Evolutionary conservation across 2,888 invertebrate genomes (phyloP).

Genomic region (Torymus texanus): DNA sequence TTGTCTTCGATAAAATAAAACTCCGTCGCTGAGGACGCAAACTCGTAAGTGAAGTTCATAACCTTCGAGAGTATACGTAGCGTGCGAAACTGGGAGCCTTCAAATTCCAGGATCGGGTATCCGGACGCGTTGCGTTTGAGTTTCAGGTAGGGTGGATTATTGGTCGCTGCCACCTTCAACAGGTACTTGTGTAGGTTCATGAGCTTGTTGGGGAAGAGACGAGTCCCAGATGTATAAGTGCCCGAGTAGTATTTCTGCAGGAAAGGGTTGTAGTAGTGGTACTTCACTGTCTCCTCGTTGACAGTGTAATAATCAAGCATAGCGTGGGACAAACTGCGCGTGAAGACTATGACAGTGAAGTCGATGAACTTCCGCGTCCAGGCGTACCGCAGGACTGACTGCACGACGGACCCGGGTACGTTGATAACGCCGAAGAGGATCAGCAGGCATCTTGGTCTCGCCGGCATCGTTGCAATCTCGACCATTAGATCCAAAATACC

Average conservation of each 20-base stretch:
- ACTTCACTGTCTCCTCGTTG: background rate
- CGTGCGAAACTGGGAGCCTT: conserved; percentile 2
- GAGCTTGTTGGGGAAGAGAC: conserved; percentile 14
- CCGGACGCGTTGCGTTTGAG: conserved; percentile 14
- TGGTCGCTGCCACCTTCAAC: conserved; percentile 4
- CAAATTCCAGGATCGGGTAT: background rate
- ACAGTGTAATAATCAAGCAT: background rate
- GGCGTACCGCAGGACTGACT: background rate
- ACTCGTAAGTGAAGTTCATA: conserved; percentile 22
- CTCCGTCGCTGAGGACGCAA: conserved; percentile 7
- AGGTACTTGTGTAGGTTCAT: background rate
- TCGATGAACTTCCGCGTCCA: conserved; percentile 25
- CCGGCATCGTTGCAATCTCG: background rate
- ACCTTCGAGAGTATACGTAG: background rate
- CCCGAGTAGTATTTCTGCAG: background rate
- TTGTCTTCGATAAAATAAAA: background rate
- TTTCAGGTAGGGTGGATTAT: conserved; percentile 23
- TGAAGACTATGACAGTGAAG: background rate
- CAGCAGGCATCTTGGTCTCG: conserved; percentile 10
- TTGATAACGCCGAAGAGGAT: background rate
- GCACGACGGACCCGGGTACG: background rate
- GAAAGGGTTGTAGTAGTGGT: conserved; percentile 31
- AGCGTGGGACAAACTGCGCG: background rate
- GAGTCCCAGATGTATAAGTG: background rate
- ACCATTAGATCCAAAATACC: conserved; percentile 9